Evolutionary conservation across 2,888 invertebrate genomes (phyloP).

Genomic region (Pollenia labialis): DNA sequence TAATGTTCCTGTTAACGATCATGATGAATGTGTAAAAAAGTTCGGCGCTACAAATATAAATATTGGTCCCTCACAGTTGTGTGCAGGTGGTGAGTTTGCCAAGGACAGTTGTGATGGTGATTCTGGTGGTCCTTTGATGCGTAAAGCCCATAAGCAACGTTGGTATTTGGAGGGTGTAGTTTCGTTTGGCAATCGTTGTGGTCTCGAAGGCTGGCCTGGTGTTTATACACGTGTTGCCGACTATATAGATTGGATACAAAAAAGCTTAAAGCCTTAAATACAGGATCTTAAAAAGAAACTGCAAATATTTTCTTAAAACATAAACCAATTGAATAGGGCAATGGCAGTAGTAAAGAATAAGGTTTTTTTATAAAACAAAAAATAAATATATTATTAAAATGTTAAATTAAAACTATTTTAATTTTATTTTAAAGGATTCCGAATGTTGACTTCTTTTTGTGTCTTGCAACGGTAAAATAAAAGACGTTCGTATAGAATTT

Average conservation of each 20-base stretch:
- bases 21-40: slow-evolving; percentile 83
- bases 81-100: slow-evolving; percentile 84
- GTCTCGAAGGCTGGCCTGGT: slow-evolving; percentile 87
- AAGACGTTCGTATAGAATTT: no score
- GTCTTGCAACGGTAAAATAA: no score
- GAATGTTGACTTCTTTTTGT: no score
- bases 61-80: slow-evolving; percentile 78
- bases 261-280: slow-evolving; percentile 83
- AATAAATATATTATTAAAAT: no score
- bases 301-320: background rate
- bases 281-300: background rate
- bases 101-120: slow-evolving; percentile 87
- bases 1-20: slow-evolving; percentile 84
- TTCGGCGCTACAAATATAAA: slow-evolving; percentile 77
- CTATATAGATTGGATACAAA: slow-evolving; percentile 88
- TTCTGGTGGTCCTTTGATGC: slow-evolving; percentile 88
- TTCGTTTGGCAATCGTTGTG: slow-evolving; percentile 85
- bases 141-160: slow-evolving; percentile 79
- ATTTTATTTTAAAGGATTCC: no score
- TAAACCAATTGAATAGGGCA: background rate
- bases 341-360: background rate
- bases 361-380: no score
- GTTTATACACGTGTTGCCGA: slow-evolving; percentile 88
- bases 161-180: slow-evolving; percentile 84
- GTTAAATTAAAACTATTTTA: no score